Evolutionary conservation across 2,797 vertebrate genomes (phyloP).

Genomic region (Peromyscus melanophrys): DNA sequence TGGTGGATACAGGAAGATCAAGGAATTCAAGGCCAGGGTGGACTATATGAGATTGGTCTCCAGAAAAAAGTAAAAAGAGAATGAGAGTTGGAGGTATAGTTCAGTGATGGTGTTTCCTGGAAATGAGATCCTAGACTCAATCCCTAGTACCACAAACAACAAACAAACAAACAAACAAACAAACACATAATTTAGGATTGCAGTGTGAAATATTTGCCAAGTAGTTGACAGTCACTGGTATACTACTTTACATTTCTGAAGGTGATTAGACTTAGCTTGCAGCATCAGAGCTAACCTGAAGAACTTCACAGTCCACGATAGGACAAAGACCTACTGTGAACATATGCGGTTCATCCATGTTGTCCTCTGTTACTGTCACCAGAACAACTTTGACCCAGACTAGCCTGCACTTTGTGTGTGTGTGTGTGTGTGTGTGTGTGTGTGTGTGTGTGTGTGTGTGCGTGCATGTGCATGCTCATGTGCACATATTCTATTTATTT

Average conservation of each 20-base stretch:
- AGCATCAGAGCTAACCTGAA: constrained; percentile 7
- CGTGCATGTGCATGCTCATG: fast-evolving
- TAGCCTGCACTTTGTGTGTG: neutral
- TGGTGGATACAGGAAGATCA: neutral
- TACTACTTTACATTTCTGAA: constrained; percentile 19
- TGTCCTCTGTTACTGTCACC: neutral
- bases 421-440: neutral
- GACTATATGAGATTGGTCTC: neutral
- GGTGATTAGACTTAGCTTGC: neutral
- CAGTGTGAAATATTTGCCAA: constrained; percentile 47
- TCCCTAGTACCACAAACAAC: neutral
- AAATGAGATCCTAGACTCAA: neutral
- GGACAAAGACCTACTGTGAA: neutral
- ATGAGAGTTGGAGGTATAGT: neutral
- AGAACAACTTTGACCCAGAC: neutral
- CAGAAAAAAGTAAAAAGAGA: neutral
- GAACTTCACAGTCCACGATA: neutral
- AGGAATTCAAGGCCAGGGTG: neutral
- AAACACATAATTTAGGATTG: neutral
- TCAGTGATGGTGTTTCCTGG: neutral
- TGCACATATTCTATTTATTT: neutral
- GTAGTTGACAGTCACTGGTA: neutral
- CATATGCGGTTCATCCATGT: neutral
- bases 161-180: neutral
- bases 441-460: neutral